These are phyloP conservation scores for Cinclus mexicanus DNA, from an alignment of 2,113 vertebrate species.

Conservation along the genomic window DNA sequence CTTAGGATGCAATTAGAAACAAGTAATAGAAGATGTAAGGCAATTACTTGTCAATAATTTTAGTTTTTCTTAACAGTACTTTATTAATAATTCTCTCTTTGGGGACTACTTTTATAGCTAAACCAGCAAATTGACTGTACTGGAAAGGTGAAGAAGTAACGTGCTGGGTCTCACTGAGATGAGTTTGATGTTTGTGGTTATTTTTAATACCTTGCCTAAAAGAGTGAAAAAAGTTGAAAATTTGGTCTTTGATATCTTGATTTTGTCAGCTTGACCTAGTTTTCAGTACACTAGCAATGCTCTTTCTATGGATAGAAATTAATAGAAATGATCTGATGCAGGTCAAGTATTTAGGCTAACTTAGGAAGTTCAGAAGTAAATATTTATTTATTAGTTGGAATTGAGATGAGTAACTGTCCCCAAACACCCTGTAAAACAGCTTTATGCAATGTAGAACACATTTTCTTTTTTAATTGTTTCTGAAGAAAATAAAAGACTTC, in stretches of 20 bases:
- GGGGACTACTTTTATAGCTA: neutral
- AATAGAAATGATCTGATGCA: neutral
- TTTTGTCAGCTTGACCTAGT: neutral
- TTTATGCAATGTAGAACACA: neutral
- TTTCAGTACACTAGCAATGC: neutral
- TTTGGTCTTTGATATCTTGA: neutral
- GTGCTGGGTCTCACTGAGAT: neutral
- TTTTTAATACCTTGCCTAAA: neutral
- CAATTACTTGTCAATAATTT: neutral
- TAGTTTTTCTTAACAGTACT: neutral
- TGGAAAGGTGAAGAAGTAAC: neutral
- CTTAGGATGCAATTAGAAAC: neutral
- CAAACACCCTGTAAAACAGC: neutral
- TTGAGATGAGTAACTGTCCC: neutral
- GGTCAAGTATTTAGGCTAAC: neutral
- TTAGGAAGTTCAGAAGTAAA: neutral
- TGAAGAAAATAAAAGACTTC: slow-evolving; percentile 1
- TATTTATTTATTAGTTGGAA: neutral
- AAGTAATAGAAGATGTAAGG: neutral
- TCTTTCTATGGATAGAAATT: neutral
- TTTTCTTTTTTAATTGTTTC: slow-evolving; percentile 28
- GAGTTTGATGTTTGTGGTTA: neutral
- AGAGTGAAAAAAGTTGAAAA: neutral
- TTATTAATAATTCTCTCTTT: neutral
- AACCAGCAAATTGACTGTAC: neutral